Conservation (phyloP, 1,140 invertebrate genomes). For the Helicoverpa armigera region DNA sequence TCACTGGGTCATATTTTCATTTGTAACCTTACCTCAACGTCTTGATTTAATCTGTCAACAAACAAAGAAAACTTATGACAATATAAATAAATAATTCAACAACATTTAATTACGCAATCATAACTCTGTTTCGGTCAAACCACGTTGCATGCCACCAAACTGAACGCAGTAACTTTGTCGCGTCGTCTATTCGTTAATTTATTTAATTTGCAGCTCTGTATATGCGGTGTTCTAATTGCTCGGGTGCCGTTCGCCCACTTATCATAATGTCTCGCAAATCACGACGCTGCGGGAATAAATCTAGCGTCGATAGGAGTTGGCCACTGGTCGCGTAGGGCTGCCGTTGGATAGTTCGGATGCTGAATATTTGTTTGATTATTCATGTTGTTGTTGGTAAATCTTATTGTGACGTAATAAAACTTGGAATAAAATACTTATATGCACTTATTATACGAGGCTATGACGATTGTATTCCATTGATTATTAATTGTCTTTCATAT, state of each 20-base stretch:
- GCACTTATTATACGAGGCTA: too few relatives aligned
- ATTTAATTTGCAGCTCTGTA: slow-evolving; percentile 71
- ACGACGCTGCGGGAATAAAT: slow-evolving; percentile 74
- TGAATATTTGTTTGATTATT: background rate
- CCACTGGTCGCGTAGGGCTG: slow-evolving; percentile 35
- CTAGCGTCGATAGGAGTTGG: slow-evolving; percentile 65
- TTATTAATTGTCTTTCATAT: too few relatives aligned
- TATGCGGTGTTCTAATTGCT: slow-evolving; percentile 76
- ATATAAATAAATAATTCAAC: slow-evolving; percentile 10
- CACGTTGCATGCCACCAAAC: slow-evolving; percentile 1
- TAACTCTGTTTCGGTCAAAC: slow-evolving; percentile 38
- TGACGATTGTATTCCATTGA: too few relatives aligned
- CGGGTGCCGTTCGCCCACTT: slow-evolving; percentile 74
- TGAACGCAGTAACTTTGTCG: slow-evolving; percentile 53
- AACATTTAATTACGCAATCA: slow-evolving; percentile 41
- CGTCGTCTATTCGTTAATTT: slow-evolving; percentile 68
- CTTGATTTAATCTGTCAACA: background rate
- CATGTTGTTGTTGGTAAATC: background rate
- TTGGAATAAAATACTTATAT: too few relatives aligned
- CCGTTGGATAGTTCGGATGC: background rate
- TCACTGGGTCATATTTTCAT: too few relatives aligned
- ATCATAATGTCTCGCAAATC: slow-evolving; percentile 84
- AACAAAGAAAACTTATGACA: background rate
- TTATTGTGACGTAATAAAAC: too few relatives aligned
- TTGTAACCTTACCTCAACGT: too few relatives aligned